These are phyloP conservation scores for Aporrectodea caliginosa DNA, from an alignment of 1,140 invertebrate genomes.

Conservation along the genomic window DNA sequence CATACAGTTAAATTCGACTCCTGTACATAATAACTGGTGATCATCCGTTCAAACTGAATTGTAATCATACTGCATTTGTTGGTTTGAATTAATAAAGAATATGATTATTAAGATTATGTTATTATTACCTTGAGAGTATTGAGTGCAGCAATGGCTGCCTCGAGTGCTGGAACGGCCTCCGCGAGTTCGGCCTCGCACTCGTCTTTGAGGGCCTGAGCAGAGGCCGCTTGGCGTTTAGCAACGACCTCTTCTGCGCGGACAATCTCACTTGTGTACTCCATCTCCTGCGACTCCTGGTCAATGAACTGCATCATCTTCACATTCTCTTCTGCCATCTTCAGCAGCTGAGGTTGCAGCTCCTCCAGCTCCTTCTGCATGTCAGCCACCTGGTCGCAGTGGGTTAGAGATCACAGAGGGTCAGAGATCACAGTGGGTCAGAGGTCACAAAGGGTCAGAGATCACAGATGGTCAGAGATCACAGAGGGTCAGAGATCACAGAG, in stretches of 20 bases:
- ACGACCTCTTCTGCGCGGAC: constrained; percentile 17
- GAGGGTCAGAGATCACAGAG: too few relatives aligned
- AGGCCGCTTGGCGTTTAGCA: constrained; percentile 18
- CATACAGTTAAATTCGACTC: too few relatives aligned
- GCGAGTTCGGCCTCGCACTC: constrained; percentile 56
- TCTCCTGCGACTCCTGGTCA: constrained; percentile 14
- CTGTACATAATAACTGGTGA: too few relatives aligned
- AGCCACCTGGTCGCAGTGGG: constrained; percentile 62
- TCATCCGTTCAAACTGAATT: too few relatives aligned
- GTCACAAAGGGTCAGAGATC: too few relatives aligned
- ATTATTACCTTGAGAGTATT: constrained; percentile 33
- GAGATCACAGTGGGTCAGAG: too few relatives aligned
- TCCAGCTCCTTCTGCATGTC: constrained; percentile 63
- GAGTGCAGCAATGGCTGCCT: constrained; percentile 46
- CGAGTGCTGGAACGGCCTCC: constrained; percentile 54
- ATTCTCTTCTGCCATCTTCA: constrained; percentile 50
- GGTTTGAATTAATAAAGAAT: too few relatives aligned
- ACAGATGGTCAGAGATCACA: too few relatives aligned
- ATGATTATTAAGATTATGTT: too few relatives aligned
- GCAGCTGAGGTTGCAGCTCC: constrained; percentile 53
- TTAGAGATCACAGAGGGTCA: too few relatives aligned
- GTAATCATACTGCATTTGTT: too few relatives aligned
- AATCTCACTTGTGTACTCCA: constrained; percentile 13
- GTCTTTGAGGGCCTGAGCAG: constrained; percentile 63
- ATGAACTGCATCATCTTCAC: constrained; percentile 19